These are phyloP conservation scores for Pterocles gutturalis DNA, from an alignment of 2,113 vertebrate species.

Conservation along the genomic window DNA sequence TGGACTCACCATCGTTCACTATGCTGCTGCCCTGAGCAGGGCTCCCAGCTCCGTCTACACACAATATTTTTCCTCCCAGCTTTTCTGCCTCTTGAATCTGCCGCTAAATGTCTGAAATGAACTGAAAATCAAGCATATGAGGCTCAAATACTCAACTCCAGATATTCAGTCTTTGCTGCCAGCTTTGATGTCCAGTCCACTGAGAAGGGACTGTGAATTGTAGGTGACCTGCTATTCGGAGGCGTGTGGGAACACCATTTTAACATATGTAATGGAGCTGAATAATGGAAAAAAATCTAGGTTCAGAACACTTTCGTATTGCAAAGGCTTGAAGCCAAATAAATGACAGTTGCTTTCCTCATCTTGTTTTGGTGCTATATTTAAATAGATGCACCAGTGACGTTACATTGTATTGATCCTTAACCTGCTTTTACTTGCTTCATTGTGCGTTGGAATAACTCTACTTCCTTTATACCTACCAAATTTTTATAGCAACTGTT, in stretches of 20 bases:
- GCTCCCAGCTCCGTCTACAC: neutral
- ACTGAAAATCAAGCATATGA: neutral
- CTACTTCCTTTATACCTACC: neutral
- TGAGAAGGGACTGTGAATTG: neutral
- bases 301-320: neutral
- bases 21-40: neutral
- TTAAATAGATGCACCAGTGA: neutral
- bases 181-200: neutral
- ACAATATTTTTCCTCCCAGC: neutral
- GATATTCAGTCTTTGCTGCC: neutral
- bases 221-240: neutral
- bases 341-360: neutral
- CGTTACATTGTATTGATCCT: neutral
- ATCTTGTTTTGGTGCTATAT: neutral
- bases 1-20: neutral
- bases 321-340: neutral
- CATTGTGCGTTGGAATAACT: neutral
- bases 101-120: neutral
- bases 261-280: neutral
- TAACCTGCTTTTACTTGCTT: neutral
- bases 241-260: neutral
- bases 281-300: neutral
- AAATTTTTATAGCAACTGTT: neutral
- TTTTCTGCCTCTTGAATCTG: neutral
- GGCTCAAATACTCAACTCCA: neutral